Conservation (phyloP, 2,113 vertebrate genomes). For the Andinoacara biseriatus region DNA sequence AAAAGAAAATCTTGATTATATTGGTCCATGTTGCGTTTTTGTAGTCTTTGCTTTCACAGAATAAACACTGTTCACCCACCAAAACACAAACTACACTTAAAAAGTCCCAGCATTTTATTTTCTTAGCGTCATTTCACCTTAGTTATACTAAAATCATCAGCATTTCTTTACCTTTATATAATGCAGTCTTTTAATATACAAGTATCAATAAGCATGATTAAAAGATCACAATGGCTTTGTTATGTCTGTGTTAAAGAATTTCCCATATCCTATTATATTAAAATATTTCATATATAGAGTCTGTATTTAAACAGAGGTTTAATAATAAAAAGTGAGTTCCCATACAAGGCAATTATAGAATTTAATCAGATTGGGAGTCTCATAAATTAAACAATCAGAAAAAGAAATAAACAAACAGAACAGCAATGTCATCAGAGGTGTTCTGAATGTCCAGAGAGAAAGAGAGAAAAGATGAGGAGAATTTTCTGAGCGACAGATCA, state of each 20-base stretch:
- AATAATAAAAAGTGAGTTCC: slow-evolving; percentile 80
- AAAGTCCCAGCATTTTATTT: slow-evolving; percentile 80
- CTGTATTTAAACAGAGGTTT: slow-evolving; percentile 75
- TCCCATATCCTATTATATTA: slow-evolving; percentile 82
- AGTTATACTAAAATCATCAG: slow-evolving; percentile 78
- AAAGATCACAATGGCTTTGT: slow-evolving; percentile 83
- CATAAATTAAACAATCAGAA: slow-evolving; percentile 77
- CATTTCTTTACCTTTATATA: slow-evolving; percentile 75
- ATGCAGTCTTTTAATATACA: slow-evolving; percentile 80
- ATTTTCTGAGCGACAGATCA: slow-evolving; percentile 46
- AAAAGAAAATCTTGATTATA: background rate
- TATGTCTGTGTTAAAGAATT: slow-evolving; percentile 80
- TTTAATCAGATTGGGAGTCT: slow-evolving; percentile 78
- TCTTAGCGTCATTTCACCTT: slow-evolving; percentile 71
- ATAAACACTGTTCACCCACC: slow-evolving; percentile 43
- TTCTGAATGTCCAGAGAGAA: slow-evolving; percentile 57
- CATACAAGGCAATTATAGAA: slow-evolving; percentile 80
- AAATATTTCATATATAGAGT: slow-evolving; percentile 81
- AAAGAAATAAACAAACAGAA: slow-evolving; percentile 50
- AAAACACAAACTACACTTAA: slow-evolving; percentile 68
- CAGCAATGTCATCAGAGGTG: slow-evolving; percentile 43
- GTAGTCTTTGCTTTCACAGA: slow-evolving; percentile 11
- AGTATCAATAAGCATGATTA: slow-evolving; percentile 79
- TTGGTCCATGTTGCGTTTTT: slow-evolving; percentile 39
- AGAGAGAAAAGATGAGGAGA: slow-evolving; percentile 25